Conservation (phyloP, 1,140 invertebrate genomes). For the Pogonomyrmex californicus region DNA sequence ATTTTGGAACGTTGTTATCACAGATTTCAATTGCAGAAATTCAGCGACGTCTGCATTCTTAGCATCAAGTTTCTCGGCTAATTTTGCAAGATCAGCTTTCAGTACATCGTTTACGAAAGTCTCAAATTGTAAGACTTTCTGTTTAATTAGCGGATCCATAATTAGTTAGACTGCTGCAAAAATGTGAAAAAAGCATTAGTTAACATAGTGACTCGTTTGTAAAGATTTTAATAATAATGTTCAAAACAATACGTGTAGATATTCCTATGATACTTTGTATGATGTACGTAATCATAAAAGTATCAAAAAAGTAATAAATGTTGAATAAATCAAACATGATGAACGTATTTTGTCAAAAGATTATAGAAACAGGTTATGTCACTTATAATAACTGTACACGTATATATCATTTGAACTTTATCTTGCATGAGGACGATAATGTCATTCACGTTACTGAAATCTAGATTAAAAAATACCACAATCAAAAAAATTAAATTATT, state of each 20-base stretch:
- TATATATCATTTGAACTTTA: background rate
- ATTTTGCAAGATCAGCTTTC: conserved; percentile 88
- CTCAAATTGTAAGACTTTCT: conserved; percentile 87
- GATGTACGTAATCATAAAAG: background rate
- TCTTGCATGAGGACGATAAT: background rate
- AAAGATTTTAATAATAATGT: background rate
- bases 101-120: conserved; percentile 90
- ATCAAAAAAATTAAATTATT: background rate
- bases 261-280: background rate
- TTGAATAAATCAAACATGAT: background rate
- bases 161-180: conserved; percentile 18
- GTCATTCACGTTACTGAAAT: background rate
- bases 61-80: conserved; percentile 88
- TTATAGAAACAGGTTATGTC: conserved; percentile 27
- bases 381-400: background rate
- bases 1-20: conserved; percentile 85
- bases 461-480: background rate
- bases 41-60: conserved; percentile 91
- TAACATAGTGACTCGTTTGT: background rate
- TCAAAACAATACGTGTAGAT: background rate
- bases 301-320: background rate
- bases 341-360: background rate
- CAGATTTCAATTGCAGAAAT: conserved; percentile 91
- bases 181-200: background rate
- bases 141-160: conserved; percentile 79